These are phyloP conservation scores for Natator depressus DNA, from an alignment of 2,113 vertebrate genomes.

Conservation along the genomic window DNA sequence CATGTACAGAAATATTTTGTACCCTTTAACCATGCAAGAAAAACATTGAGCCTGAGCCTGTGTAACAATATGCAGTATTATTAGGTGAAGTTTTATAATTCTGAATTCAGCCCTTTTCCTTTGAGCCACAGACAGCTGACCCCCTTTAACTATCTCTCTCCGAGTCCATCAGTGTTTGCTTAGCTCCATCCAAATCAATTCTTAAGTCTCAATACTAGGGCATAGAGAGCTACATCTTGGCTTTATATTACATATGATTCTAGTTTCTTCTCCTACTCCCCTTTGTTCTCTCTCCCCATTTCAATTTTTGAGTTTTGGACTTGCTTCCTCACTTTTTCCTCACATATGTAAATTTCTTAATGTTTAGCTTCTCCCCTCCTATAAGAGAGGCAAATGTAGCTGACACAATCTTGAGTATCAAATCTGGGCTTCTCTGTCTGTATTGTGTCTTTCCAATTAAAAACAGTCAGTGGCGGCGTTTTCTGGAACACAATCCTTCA, in stretches of 20 bases:
- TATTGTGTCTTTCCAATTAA: not conserved
- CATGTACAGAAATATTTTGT: not conserved
- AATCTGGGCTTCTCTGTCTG: not conserved
- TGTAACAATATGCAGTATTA: not conserved
- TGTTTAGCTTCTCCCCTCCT: not conserved
- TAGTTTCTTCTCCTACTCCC: not conserved
- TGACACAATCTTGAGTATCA: not conserved
- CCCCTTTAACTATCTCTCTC: not conserved
- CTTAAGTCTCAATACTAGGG: conserved; percentile 2
- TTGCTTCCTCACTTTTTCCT: not conserved
- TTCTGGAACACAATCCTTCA: not conserved
- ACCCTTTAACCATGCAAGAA: not conserved
- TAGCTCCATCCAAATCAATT: not conserved
- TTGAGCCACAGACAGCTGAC: not conserved
- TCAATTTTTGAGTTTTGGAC: not conserved
- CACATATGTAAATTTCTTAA: not conserved
- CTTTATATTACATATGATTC: not conserved
- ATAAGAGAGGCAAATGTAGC: not conserved
- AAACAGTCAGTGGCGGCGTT: not conserved
- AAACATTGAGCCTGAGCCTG: not conserved
- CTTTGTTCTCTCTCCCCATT: not conserved
- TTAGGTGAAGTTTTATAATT: not conserved
- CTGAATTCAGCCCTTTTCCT: not conserved
- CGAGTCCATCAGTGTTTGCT: not conserved
- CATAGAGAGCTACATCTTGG: not conserved